These are phyloP conservation scores for Tipula lateralis DNA, from an alignment of 2,888 invertebrate species.

Conservation along the genomic window DNA sequence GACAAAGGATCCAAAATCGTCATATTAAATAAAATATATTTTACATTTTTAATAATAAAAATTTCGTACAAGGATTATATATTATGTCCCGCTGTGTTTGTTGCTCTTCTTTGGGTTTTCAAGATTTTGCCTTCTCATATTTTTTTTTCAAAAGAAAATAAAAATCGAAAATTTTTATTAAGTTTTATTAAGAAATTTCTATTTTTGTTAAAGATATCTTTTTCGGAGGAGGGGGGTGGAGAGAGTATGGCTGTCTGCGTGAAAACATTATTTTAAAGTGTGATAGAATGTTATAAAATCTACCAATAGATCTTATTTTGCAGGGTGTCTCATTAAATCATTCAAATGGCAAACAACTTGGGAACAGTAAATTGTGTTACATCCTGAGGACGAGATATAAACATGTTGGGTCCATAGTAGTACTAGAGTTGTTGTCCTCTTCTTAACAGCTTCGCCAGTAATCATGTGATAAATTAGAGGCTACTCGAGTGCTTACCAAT, in stretches of 20 bases:
- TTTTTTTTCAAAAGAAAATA: neutral
- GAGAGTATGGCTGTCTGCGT: neutral
- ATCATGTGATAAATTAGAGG: too few species aligned
- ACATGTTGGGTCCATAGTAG: too few species aligned
- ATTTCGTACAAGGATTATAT: neutral
- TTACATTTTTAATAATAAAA: neutral
- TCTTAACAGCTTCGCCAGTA: too few species aligned
- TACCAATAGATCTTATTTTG: too few species aligned
- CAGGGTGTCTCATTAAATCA: too few species aligned
- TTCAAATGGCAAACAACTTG: too few species aligned
- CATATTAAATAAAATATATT: neutral
- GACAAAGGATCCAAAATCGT: neutral
- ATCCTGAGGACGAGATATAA: too few species aligned
- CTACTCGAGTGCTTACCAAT: too few species aligned
- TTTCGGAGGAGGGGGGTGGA: too few species aligned
- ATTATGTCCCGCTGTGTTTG: neutral
- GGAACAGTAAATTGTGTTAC: too few species aligned
- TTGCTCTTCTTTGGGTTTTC: neutral
- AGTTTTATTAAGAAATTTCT: constrained; percentile 2
- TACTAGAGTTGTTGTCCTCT: too few species aligned
- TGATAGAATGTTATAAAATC: neutral
- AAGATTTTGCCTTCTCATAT: neutral
- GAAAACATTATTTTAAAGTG: neutral
- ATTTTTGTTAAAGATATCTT: neutral
- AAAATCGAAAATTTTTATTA: neutral